A percentile compares a stretch with the other conserved stretches of the same genome.
Evolutionary conservation across 2,113 vertebrate genomes (phyloP).

Genomic region (Nanger granti): DNA sequence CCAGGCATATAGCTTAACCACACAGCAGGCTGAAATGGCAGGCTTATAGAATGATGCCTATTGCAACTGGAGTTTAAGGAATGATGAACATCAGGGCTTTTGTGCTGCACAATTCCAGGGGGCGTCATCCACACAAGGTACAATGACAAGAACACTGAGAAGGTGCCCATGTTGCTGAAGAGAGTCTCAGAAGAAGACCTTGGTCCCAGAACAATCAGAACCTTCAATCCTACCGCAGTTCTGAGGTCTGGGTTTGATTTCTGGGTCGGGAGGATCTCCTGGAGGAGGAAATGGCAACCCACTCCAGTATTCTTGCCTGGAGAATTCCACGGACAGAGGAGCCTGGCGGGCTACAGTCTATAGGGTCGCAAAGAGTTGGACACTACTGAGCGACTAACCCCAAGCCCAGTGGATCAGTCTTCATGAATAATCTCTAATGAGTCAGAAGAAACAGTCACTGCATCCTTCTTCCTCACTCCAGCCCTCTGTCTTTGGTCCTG

Average conservation of each 20-base stretch:
- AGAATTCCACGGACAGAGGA: neutral
- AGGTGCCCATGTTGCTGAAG: neutral
- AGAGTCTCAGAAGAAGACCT: neutral
- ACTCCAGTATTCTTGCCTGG: neutral
- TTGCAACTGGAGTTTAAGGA: accelerated
- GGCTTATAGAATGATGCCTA: neutral
- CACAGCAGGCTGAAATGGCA: neutral
- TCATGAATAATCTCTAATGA: neutral
- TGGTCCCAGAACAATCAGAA: neutral
- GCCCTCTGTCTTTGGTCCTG: neutral
- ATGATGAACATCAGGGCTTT: accelerated
- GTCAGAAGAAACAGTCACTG: neutral
- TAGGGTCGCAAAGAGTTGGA: neutral
- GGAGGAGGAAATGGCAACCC: neutral
- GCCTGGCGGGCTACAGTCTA: neutral
- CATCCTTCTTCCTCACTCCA: neutral
- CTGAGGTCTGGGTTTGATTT: neutral
- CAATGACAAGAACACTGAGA: neutral
- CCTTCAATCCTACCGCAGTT: accelerated
- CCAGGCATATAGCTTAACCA: neutral
- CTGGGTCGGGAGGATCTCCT: neutral
- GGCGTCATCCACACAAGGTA: accelerated
- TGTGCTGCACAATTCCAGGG: neutral
- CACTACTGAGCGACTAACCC: neutral
- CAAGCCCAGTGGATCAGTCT: neutral